Evolutionary conservation across 2,888 invertebrate species (phyloP).

Genomic region (Abrostola tripartita): DNA sequence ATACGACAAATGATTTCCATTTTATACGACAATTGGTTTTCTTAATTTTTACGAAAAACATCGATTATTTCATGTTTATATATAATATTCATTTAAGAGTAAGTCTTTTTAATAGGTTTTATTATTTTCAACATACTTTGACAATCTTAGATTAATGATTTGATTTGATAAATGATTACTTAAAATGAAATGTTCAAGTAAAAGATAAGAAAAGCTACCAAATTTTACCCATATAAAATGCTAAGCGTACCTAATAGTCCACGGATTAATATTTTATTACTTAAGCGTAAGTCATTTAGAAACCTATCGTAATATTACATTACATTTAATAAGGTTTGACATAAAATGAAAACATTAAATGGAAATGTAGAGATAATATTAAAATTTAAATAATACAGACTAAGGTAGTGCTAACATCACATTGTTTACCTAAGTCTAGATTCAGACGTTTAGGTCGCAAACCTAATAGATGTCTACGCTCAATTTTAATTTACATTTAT

Average conservation of each 20-base stretch:
- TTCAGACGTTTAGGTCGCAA: constrained; percentile 55
- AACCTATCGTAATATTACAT: constrained; percentile 23
- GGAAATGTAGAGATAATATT: constrained; percentile 47
- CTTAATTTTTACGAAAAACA: not conserved
- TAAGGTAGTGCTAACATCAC: constrained; percentile 73
- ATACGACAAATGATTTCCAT: constrained; percentile 38
- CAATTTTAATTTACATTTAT: constrained; percentile 39
- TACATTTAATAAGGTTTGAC: constrained; percentile 28
- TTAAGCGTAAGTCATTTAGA: constrained; percentile 11
- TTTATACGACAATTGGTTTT: not conserved
- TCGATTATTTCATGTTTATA: too few species aligned
- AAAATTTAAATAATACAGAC: constrained; percentile 64
- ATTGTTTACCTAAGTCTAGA: constrained; percentile 67
- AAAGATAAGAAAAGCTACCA: constrained; percentile 33
- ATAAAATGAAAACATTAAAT: constrained; percentile 25
- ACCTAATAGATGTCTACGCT: constrained; percentile 50
- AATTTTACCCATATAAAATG: constrained; percentile 38
- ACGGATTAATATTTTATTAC: constrained; percentile 28
- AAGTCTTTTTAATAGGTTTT: too few species aligned
- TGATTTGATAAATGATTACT: too few species aligned
- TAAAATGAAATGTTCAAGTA: not conserved
- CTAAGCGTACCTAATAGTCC: constrained; percentile 44
- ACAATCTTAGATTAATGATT: not conserved
- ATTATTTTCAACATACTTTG: too few species aligned
- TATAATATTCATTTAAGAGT: too few species aligned